Percentiles rank a stretch among this genome's conserved stretches.
Conservation (phyloP, 2,113 vertebrate species). For the Rhinogobius similis region DNA sequence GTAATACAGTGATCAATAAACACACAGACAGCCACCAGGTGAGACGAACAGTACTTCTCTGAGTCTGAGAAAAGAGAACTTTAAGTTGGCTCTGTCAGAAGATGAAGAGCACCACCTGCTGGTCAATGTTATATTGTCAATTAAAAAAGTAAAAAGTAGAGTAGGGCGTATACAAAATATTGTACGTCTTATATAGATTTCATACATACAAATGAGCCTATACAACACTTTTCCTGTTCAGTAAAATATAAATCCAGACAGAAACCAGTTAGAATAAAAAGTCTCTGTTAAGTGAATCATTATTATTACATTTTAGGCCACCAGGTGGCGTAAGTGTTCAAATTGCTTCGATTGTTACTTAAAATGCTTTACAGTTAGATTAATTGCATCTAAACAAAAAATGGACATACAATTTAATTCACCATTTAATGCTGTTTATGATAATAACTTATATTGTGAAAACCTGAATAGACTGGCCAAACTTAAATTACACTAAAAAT, state of each 20-base stretch:
- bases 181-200: background rate
- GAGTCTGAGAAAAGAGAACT: background rate
- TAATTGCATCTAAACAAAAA: background rate
- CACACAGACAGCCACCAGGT: background rate
- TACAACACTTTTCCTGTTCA: background rate
- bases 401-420: background rate
- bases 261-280: background rate
- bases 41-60: background rate
- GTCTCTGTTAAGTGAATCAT: background rate
- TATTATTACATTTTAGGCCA: constrained; percentile 29
- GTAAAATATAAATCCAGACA: background rate
- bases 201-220: background rate
- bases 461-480: too few relatives aligned
- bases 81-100: background rate
- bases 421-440: background rate
- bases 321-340: constrained; percentile 53
- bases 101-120: constrained; percentile 66
- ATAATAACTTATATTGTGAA: background rate
- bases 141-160: too few relatives aligned
- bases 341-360: background rate
- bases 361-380: background rate
- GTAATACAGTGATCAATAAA: background rate
- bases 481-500: too few relatives aligned
- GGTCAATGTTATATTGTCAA: background rate
- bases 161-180: background rate